Percentiles rank a stretch among this genome's conserved stretches.
These are phyloP conservation scores for Vesta saturnalis DNA, from an alignment of 2,888 invertebrate species.

Conservation along the genomic window DNA sequence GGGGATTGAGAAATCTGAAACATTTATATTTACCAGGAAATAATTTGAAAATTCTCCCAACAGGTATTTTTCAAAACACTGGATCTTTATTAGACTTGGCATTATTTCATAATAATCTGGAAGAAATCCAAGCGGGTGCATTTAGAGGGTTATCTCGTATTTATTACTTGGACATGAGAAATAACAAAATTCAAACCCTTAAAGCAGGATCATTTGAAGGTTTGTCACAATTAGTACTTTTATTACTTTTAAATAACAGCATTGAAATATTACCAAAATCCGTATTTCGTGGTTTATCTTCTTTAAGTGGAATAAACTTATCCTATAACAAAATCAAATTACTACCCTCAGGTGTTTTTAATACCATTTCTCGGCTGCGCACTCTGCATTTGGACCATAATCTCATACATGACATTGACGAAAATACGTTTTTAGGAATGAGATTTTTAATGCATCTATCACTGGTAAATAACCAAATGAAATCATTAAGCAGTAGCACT, in stretches of 20 bases:
- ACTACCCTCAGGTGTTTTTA: neutral
- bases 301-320: neutral
- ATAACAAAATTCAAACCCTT: slow-evolving; percentile 3
- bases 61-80: slow-evolving; percentile 5
- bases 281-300: neutral
- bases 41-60: neutral
- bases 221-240: neutral
- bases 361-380: neutral
- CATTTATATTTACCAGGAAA: slow-evolving; percentile 3
- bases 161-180: slow-evolving; percentile 2
- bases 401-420: slow-evolving; percentile 32
- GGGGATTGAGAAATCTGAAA: neutral
- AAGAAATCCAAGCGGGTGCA: slow-evolving; percentile 2
- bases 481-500: neutral
- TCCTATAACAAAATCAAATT: slow-evolving; percentile 11
- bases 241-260: neutral
- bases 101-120: neutral
- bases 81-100: slow-evolving; percentile 1
- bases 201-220: slow-evolving; percentile 5
- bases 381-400: slow-evolving; percentile 24
- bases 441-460: neutral
- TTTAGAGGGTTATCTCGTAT: slow-evolving; percentile 5
- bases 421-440: slow-evolving; percentile 21
- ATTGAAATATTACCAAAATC: neutral
- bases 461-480: neutral